Evolutionary conservation across 2,113 vertebrate genomes (phyloP), one percentile per base, ranked within the genome.

Genomic region (Bubalus kerabau): DNA sequence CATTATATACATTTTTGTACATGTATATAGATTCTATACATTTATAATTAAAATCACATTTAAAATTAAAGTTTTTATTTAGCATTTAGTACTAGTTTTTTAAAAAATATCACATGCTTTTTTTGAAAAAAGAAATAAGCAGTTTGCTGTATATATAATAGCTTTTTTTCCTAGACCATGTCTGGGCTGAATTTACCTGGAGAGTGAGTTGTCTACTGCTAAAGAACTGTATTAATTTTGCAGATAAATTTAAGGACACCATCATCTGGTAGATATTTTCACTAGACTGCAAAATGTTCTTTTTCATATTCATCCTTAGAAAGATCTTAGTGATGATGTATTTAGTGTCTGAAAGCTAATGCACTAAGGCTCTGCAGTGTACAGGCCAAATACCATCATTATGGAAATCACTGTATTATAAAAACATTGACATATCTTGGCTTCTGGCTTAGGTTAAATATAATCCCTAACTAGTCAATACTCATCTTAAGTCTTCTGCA

Each of bases 181-280:
- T 98, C 40, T 96, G 90, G 87, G 19, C 84, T 98, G n/a, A 46
- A 96, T 98, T 98, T 98, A 98, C 97, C 96, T 98, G 97, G 94
- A 98, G 40, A 43, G 2, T 40, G 89, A 98, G 80, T 97, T 71
- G 78, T 96, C 94, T 98, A 93, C 82, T 60, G 91, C 95, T 98
- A 94, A 98, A 88, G 46, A 91, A 64, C 82, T 82, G 3, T 85
- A 76, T 94, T 21, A 94, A 3, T 83, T 94, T 98, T 98, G 95
- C 89, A 96, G 87, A 93, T 98, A 91, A 67, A 94, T 87, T 95
- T 95, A 92, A 90, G 95, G 56, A 78, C 14, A 74, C 28, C 8
- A 60, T 93, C 46, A 89, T 62, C 6, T 94, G 67, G 46, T 88
- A 83, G 50, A 86, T 11, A 95, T 83, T 96, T 96, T 95, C 71